phyloP scores from a whole-genome alignment of 35 echinoderm and acorn worm species.

The Amphiura filiformis region DNA sequence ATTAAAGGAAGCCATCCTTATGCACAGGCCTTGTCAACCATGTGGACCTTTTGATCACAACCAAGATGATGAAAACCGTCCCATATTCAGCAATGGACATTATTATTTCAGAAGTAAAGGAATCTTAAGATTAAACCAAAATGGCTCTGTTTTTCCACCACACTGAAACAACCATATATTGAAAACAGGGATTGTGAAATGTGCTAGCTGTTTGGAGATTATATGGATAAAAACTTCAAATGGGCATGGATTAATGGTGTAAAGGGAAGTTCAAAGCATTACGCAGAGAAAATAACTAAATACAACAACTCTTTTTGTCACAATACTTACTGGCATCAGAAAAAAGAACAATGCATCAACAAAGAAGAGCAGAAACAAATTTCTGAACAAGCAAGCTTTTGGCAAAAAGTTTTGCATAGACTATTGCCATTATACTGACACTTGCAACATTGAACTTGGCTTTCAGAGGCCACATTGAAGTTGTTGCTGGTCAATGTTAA shows the following conservation, averaged over 20 bases:
- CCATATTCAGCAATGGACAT: background rate
- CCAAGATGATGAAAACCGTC: background rate
- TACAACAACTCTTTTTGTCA: conserved; percentile 4
- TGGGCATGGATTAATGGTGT: background rate
- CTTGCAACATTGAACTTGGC: background rate
- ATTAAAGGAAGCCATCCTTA: background rate
- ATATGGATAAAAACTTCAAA: background rate
- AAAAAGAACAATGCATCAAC: conserved; percentile 1
- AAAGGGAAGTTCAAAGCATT: conserved; percentile 4
- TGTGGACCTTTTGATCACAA: background rate
- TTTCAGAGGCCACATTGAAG: background rate
- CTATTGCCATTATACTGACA: background rate
- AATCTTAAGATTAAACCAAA: background rate
- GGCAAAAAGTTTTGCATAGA: conserved; percentile 18
- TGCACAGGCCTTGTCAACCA: background rate
- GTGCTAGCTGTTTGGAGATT: conserved; percentile 12
- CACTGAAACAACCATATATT: conserved; percentile 18
- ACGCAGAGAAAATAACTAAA: conserved; percentile 6
- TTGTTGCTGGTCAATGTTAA: background rate
- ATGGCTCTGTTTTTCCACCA: background rate
- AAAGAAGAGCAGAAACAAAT: conserved; percentile 4
- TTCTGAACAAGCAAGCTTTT: background rate
- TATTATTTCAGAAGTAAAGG: conserved; percentile 16
- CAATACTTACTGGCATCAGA: conserved; percentile 1
- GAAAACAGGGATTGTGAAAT: too few relatives aligned